These are phyloP conservation scores for Ictalurus furcatus DNA, from an alignment of 2,113 vertebrate genomes.

Conservation along the genomic window DNA sequence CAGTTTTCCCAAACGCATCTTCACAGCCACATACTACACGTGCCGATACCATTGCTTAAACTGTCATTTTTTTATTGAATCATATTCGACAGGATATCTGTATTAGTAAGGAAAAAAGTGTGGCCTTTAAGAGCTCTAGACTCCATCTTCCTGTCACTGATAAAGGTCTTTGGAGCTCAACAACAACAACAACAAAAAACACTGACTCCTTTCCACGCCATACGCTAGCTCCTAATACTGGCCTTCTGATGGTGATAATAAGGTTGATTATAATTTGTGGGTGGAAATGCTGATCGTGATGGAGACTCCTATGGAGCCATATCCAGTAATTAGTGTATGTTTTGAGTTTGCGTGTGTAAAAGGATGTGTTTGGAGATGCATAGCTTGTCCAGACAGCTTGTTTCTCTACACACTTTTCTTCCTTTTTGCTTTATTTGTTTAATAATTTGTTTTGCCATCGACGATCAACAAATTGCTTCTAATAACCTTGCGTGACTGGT, in stretches of 20 bases:
- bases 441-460: neutral
- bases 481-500: neutral
- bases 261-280: neutral
- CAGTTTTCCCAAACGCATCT: no score
- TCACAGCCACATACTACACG: no score
- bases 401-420: neutral
- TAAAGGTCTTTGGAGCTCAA: neutral
- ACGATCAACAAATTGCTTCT: neutral
- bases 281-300: neutral
- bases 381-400: neutral
- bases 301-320: neutral
- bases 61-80: neutral
- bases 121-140: no score
- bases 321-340: no score
- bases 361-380: neutral
- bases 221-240: neutral
- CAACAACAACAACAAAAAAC: neutral
- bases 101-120: neutral
- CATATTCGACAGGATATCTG: neutral
- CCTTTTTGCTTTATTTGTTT: neutral
- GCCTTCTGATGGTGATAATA: neutral
- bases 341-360: neutral
- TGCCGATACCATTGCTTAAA: no score
- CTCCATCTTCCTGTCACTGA: neutral
- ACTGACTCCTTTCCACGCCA: neutral